A percentile compares a stretch with the other conserved stretches of the same genome.
Evolutionary conservation across 1,140 invertebrate genomes (phyloP).

Genomic region (Pseudomyrmex sp.): DNA sequence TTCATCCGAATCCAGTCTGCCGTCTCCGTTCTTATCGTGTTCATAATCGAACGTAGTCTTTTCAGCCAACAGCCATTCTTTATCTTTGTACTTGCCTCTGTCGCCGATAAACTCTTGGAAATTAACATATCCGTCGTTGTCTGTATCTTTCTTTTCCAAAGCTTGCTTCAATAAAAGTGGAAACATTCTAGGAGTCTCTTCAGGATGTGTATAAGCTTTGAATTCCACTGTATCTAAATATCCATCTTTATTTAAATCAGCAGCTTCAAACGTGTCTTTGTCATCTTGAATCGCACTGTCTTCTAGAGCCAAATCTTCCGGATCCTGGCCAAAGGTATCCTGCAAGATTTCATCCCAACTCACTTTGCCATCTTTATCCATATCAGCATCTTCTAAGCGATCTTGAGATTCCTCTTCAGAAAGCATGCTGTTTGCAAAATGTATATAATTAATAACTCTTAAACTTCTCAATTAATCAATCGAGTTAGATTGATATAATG

Average conservation of each 20-base stretch:
- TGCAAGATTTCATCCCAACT: slow-evolving; percentile 95
- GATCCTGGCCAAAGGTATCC: slow-evolving; percentile 92
- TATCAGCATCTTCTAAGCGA: slow-evolving; percentile 94
- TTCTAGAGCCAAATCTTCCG: slow-evolving; percentile 84
- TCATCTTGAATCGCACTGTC: slow-evolving; percentile 91
- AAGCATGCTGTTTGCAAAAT: slow-evolving; percentile 88
- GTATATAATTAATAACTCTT: slow-evolving; percentile 5
- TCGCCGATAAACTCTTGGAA: slow-evolving; percentile 94
- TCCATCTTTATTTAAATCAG: slow-evolving; percentile 95
- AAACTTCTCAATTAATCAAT: neutral
- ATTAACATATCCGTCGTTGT: slow-evolving; percentile 93
- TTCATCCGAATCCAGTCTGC: slow-evolving; percentile 92
- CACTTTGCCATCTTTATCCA: slow-evolving; percentile 92
- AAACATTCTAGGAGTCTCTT: slow-evolving; percentile 96
- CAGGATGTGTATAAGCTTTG: slow-evolving; percentile 96
- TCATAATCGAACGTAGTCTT: slow-evolving; percentile 96
- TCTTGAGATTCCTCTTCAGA: slow-evolving; percentile 95
- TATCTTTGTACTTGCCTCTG: slow-evolving; percentile 90
- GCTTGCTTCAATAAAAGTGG: slow-evolving; percentile 93
- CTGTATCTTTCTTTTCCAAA: slow-evolving; percentile 93
- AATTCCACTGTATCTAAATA: slow-evolving; percentile 93
- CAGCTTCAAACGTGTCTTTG: slow-evolving; percentile 93
- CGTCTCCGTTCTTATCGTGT: slow-evolving; percentile 95
- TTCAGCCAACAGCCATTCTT: slow-evolving; percentile 93
- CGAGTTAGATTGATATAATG: neutral